Percentiles rank a stretch among this genome's conserved stretches.
phyloP scores from a whole-genome alignment of 2,888 invertebrate species.

The Dryomyza anilis region DNA sequence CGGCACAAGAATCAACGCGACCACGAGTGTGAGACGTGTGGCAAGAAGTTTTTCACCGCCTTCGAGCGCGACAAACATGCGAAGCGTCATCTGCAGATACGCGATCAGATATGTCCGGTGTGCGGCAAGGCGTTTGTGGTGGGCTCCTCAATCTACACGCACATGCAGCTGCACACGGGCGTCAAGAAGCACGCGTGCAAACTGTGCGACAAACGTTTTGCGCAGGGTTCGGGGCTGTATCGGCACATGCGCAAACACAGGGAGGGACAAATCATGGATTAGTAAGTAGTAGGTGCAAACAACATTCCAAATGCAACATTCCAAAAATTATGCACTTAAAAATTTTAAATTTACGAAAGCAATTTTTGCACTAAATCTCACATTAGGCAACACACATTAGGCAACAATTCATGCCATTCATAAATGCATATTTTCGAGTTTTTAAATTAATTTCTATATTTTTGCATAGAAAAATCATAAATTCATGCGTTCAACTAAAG shows the following conservation, averaged over 20 bases:
- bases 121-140: constrained; percentile 52
- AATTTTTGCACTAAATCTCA: too few species aligned
- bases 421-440: too few species aligned
- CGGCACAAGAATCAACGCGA: constrained; percentile 49
- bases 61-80: constrained; percentile 51
- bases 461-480: too few species aligned
- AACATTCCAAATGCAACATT: too few species aligned
- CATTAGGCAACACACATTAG: too few species aligned
- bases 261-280: too few species aligned
- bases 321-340: too few species aligned
- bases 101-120: constrained; percentile 52
- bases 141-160: constrained; percentile 54
- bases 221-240: constrained; percentile 55
- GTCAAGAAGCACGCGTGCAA: constrained; percentile 51
- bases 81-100: constrained; percentile 51
- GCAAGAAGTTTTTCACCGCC: constrained; percentile 52
- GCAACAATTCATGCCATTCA: too few species aligned
- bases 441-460: too few species aligned
- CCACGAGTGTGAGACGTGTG: constrained; percentile 47
- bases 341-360: too few species aligned
- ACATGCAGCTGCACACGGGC: constrained; percentile 51
- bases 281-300: too few species aligned
- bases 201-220: constrained; percentile 46
- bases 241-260: constrained; percentile 41
- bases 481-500: too few species aligned